Evolutionary conservation across 2,797 vertebrate genomes (phyloP), one percentile per base, ranked within the genome.

Genomic region (Girardinus metallicus): DNA sequence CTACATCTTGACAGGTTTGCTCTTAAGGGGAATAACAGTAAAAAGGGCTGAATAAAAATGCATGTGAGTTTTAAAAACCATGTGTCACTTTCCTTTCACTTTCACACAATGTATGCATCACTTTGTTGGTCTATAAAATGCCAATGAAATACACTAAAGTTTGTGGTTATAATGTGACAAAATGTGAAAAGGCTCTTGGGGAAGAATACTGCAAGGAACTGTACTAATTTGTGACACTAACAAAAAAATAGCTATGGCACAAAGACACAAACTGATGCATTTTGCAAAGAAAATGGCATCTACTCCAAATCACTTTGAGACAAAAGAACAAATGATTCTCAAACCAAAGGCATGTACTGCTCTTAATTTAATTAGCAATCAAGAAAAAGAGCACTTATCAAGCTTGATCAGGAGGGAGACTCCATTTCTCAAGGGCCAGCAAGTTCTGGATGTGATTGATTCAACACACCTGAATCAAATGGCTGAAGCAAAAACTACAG

Each of bases 251-350:
- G 34, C 76, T 73, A 31, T 73, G 78, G 11, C 86, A 83, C 83
- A 81, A 78, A 34, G 76, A 71, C 46, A 80, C 74, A 86, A 83
- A 86, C 74, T 80, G 81, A 87, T 87, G 85, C 84, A 85, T 87
- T 92, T 89, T 80, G 53, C 53, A 72, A 73, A 87, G 80, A 49
- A 90, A 79, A 79, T 80, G 66, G 36, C 72, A 85, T 64, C 79
- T 68, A 75, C 55, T 55, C 73, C 68, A 46, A 76, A 76, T 73
- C 43, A 81, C 57, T 77, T 71, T 76, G 73, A 74, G 26, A 80
- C 51, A 62, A 39, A 73, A 23, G 51, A 86, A 85, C 80, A 80
- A 84, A 87, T 87, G 86, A 84, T 89, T 93, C 87, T 90, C 90
- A 92, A 89, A 82, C 2, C 88, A 81, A 81, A 26, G 44, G 74